Evolutionary conservation across 1,140 invertebrate genomes (phyloP), one percentile per base, ranked within the genome.

Genomic region (Drosophila miranda): DNA sequence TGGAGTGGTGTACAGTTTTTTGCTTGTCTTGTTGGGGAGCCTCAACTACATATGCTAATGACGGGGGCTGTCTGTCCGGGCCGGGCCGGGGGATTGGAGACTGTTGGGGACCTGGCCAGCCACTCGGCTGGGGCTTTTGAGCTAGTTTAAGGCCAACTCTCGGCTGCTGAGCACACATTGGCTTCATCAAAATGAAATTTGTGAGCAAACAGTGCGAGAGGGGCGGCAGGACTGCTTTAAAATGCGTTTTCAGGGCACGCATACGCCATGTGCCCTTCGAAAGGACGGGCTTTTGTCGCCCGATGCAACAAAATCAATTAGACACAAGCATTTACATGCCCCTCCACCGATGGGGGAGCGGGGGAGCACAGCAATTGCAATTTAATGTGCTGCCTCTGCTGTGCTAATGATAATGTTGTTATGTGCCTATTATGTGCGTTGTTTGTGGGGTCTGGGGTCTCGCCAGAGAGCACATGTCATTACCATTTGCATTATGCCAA

Each of bases 131-230:
- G 60, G 71, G 58, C 72, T 74, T 79, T 79, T 80, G 56, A 84
- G 80, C 76, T 75, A 79, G 76, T 84, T 80, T 86, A 86, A 74
- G 81, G 81, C 72, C 80, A 80, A 66, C 70, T 74, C 70, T 70
- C 69, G 59, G 61, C 66, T 72, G 49, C 55, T 64, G 14, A 21
- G 45, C 61, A 50, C 53, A 74, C 69, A 75, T 74, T 74, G 73
- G 81, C 80, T 80, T 77, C 80, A 84, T 84, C 81, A 84, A 84
- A 84, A 84, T 80, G 72, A 86, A 86, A 84, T 84, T 86, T 86
- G 81, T 70, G 61, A 71, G 67, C 57, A 84, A 80, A 79, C 80
- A 84, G 56, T 66, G 30, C 8, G 21, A 42, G 34, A 23, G 9
- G 21, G 26, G 11, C 53, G 9, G 43, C 2, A 8, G 30, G 75